Base-by-base conservation (phyloP, 2,888 invertebrate genomes). In the Tortricodes alternella region DNA sequence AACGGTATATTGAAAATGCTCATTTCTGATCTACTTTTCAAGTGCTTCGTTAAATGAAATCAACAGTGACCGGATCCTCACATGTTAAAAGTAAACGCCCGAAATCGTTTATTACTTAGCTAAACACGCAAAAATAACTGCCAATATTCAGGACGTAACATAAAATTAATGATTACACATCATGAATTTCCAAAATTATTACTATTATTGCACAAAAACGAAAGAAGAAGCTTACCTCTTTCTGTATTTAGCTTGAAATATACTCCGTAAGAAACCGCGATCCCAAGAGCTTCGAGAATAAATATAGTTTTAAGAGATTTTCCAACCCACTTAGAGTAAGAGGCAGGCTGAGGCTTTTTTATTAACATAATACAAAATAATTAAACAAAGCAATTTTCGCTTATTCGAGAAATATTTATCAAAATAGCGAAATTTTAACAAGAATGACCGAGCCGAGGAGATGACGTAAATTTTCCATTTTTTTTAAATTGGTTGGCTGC, bases 231-330 rank as follows among this genome's bases (percentile, higher is more conserved):
- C 88, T 83, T 82, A 95, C 96, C 94, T 92, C 94, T 92, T 69
- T 94, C 93, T 46, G 92, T 92, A 75, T 95, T 95, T 78, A 95
- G 90, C 83, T 92, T 93, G 75, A 91, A 86, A 93, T 94, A 96
- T 66, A 94, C 71, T 59, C 87, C 90, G 84, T 94, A 95, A 21
- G 93, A 91, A 43, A 82, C 92, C 38, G 91, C 88, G 73, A 95
- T 92, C 19, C 89, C 85, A 52, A 91, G 65, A 11, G 91, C 90
- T 87, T 96, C 96, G 6, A 89, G 71, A 41, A 92, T 75, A 68
- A 95, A 85, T 19, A 94, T 65, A 46, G 87, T 74, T 76, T 92
- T 92, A 23, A 92, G 89, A 65, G 92, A 87, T 64, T 80, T 80
- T 71, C 89, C 91, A 39, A 94, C 68, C 61, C 88, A 84, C 78